These are phyloP conservation scores for Girardia tigrina DNA, from an alignment of 2,888 invertebrate species.

Conservation along the genomic window DNA sequence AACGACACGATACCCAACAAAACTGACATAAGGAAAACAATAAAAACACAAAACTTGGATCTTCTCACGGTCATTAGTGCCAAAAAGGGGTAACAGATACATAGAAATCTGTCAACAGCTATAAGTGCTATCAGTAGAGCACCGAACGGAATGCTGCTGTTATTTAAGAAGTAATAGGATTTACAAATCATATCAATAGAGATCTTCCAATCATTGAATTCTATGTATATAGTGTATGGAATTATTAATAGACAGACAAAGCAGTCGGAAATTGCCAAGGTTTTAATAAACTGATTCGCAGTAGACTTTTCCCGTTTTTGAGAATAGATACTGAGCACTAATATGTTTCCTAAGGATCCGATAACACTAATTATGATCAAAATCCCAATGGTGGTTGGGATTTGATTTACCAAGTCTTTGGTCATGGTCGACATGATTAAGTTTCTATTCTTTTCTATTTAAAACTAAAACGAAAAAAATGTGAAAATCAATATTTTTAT, in stretches of 20 bases:
- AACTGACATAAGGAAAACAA: not conserved
- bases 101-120: constrained; percentile 44
- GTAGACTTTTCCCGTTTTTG: constrained; percentile 37
- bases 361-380: constrained; percentile 25
- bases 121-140: constrained; percentile 45
- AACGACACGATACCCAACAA: not conserved
- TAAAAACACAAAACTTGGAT: constrained; percentile 39
- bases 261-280: constrained; percentile 37
- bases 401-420: constrained; percentile 21
- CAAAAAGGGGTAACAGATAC: constrained; percentile 44
- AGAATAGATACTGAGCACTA: constrained; percentile 37
- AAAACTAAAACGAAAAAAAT: too few relatives aligned
- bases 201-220: constrained; percentile 31
- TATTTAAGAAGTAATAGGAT: constrained; percentile 43
- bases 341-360: constrained; percentile 37
- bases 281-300: constrained; percentile 38
- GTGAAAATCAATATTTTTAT: too few relatives aligned
- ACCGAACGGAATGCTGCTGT: constrained; percentile 44
- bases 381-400: constrained; percentile 21
- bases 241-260: constrained; percentile 37
- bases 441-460: too few relatives aligned
- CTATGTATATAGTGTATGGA: constrained; percentile 37
- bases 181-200: constrained; percentile 32
- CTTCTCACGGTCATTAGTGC: constrained; percentile 43
- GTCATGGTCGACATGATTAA: constrained; percentile 19